Evolutionary conservation across 2,888 invertebrate genomes (phyloP).

Genomic region (Criorhina ranunculi): DNA sequence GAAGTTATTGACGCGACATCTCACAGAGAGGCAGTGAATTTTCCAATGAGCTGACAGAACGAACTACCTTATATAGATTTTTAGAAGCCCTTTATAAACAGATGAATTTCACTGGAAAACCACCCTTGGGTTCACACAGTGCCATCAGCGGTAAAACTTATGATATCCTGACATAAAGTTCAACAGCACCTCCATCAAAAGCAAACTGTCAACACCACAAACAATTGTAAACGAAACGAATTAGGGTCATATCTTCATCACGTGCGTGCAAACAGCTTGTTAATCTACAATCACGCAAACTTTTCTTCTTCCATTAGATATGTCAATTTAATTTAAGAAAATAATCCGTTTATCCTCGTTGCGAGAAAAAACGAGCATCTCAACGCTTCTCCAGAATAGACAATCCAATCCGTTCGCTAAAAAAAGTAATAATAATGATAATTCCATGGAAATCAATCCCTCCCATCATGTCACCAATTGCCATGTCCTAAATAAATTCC

Average conservation of each 20-base stretch:
- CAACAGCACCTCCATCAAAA: too few relatives aligned
- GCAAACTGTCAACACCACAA: too few relatives aligned
- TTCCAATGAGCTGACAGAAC: too few relatives aligned
- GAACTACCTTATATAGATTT: too few relatives aligned
- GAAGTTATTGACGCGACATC: too few relatives aligned
- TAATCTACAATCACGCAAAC: background rate
- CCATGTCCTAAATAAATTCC: constrained; percentile 12
- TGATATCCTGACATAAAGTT: too few relatives aligned
- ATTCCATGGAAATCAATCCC: constrained; percentile 2
- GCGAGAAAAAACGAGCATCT: background rate
- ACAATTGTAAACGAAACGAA: too few relatives aligned
- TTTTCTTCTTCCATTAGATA: background rate
- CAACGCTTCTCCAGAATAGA: background rate
- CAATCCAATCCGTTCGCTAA: background rate
- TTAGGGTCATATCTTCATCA: background rate
- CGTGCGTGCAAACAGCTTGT: background rate
- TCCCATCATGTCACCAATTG: background rate
- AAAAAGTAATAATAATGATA: constrained; percentile 6
- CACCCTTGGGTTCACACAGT: too few relatives aligned
- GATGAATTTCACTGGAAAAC: too few relatives aligned
- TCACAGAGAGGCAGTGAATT: too few relatives aligned
- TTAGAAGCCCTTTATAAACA: too few relatives aligned
- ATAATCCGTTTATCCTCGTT: background rate
- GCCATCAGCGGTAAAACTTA: too few relatives aligned
- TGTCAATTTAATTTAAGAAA: background rate